Base-by-base conservation (phyloP, 2,888 invertebrate genomes). In the Mermis nigrescens region DNA sequence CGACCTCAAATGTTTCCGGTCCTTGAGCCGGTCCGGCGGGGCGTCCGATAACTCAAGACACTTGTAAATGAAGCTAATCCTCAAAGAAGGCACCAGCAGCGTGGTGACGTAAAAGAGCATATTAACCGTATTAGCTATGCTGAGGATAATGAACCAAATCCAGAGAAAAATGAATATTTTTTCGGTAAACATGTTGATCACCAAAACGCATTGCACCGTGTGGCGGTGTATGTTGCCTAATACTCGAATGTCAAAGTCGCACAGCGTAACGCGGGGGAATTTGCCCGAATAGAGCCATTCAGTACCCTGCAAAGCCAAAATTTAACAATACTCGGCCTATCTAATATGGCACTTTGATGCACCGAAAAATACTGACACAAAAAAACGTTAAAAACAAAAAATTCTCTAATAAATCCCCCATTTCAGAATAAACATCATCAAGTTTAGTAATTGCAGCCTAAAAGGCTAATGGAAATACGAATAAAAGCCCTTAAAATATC, bases 241-340 rank as follows among this genome's bases (percentile, higher is more conserved):
- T 1, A 70, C 70, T 58, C 71, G 66, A 51, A 71, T 71, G 59
- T 69, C 68, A 60, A 72, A 73, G 63, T 73, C 73, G 59, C 73
- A 73, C 45, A 74, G 66, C 2, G 73, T 74, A 19, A 74, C 74
- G 27, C 73, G 61, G 1, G 73, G 73, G 61, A 74, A 74, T 59
- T 71, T 71, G n/a, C 70, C 71, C 31, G 69, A 70, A 57, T 72
- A 69, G 45, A 66, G 62, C 71, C 71, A 71, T 63, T 71, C 71
- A 31, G 66, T 61, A 31, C 68, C 69, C 68, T 69, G 55, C 7
- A 58, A 12, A 56, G 58, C 26, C 59, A 60, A 1, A 57, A 55
- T 61, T 62, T 63, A 53, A 62, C 61, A 53, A 58, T 52, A 22
- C n/a, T n/a, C 60, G 54, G 24, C 46, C 29, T 32, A 55, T 31